Evolutionary conservation across 2,888 invertebrate genomes (phyloP).

Genomic region (Eupithecia centaureata): DNA sequence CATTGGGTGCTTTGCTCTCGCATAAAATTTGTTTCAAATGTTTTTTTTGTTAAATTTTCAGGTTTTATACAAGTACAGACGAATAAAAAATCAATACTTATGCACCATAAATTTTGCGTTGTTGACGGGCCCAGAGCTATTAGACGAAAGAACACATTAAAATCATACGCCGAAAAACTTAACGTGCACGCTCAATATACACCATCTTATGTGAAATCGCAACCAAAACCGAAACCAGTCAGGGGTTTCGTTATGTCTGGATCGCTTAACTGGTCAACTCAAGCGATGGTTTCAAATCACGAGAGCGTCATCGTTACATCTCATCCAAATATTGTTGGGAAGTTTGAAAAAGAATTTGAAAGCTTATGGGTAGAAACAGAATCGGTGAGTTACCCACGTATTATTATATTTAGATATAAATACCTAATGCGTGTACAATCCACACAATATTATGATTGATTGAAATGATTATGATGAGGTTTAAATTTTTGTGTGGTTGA

Average conservation of each 20-base stretch:
- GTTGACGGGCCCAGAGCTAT: slow-evolving; percentile 84
- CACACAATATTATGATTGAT: too few species aligned
- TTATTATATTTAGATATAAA: too few species aligned
- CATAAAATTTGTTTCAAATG: not conserved
- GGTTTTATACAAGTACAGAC: slow-evolving; percentile 80
- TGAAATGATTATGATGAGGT: too few species aligned
- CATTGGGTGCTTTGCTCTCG: not conserved
- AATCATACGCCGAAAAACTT: slow-evolving; percentile 72
- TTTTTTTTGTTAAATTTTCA: slow-evolving; percentile 41
- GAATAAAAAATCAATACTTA: slow-evolving; percentile 82
- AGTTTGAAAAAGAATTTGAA: slow-evolving; percentile 85
- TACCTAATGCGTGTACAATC: too few species aligned
- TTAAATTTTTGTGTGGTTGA: too few species aligned
- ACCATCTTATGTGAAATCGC: slow-evolving; percentile 51
- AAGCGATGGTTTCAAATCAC: slow-evolving; percentile 88
- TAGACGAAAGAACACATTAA: slow-evolving; percentile 68
- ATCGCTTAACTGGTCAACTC: slow-evolving; percentile 90
- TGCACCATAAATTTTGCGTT: slow-evolving; percentile 93
- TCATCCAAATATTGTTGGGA: slow-evolving; percentile 77
- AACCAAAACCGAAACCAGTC: slow-evolving; percentile 55
- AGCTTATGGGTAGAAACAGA: slow-evolving; percentile 84
- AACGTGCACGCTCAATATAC: slow-evolving; percentile 67
- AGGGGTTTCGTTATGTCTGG: slow-evolving; percentile 86
- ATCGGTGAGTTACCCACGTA: slow-evolving; percentile 67
- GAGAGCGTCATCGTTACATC: slow-evolving; percentile 88